Conservation (phyloP, 2,888 invertebrate genomes). For the Standfussiana lucernea region DNA sequence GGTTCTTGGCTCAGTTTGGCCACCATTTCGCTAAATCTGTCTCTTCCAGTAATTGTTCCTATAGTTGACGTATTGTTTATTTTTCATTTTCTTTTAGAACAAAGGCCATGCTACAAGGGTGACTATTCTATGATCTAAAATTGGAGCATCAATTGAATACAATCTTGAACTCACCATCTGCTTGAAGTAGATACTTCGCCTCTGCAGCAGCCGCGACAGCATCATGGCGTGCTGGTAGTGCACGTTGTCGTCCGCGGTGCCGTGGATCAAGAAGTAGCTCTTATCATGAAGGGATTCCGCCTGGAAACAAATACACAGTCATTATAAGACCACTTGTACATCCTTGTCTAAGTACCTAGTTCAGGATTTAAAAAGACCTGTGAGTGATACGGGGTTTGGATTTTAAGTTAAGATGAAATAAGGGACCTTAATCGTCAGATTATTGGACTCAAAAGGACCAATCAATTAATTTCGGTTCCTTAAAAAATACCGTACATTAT, state of each 20-base stretch:
- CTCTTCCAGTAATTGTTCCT: not conserved
- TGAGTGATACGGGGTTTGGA: not conserved
- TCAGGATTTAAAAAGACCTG: not conserved
- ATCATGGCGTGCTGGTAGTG: slow-evolving; percentile 99
- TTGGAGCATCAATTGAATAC: not conserved
- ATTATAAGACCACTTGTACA: not conserved
- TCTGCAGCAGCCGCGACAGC: slow-evolving; percentile 96
- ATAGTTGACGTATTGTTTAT: not conserved
- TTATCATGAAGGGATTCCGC: slow-evolving; percentile 91
- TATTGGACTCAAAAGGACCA: not conserved
- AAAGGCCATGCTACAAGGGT: no score
- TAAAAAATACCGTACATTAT: no score
- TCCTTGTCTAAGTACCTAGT: not conserved
- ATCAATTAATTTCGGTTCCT: not conserved
- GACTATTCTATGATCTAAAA: no score
- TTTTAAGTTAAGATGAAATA: not conserved
- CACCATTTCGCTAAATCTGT: not conserved
- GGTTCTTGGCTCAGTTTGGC: no score
- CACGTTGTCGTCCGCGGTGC: slow-evolving; percentile 98
- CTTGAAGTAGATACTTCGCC: slow-evolving; percentile 96
- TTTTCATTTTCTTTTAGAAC: no score
- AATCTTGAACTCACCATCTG: slow-evolving; percentile 93
- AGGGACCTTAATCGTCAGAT: not conserved
- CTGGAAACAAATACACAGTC: slow-evolving; percentile 63
- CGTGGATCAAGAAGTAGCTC: slow-evolving; percentile 97